These are phyloP conservation scores for Hermaeophaga mercurialis DNA, from an alignment of 2,888 invertebrate species.

Conservation along the genomic window DNA sequence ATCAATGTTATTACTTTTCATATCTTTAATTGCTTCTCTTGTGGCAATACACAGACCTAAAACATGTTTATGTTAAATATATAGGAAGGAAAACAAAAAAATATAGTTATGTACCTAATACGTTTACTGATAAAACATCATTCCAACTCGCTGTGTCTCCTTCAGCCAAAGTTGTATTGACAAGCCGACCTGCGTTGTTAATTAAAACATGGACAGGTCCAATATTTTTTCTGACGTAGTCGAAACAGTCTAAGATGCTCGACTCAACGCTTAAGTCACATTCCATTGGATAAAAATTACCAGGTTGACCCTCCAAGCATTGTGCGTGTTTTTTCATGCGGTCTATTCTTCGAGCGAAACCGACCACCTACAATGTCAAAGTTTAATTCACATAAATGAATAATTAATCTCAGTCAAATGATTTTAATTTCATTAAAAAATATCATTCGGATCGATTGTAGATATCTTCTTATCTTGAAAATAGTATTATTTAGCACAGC, in stretches of 20 bases:
- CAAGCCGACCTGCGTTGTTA: constrained; percentile 14
- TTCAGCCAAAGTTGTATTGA: constrained; percentile 3
- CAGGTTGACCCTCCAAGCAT: not conserved
- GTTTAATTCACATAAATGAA: not conserved
- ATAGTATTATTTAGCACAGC: too few relatives aligned
- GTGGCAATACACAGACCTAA: constrained; percentile 21
- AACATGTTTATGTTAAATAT: not conserved
- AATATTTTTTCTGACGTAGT: constrained; percentile 10
- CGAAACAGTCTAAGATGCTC: constrained; percentile 5
- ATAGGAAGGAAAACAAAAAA: not conserved
- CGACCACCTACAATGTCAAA: constrained; percentile 21
- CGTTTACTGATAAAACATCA: constrained; percentile 3
- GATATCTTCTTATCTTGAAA: too few relatives aligned
- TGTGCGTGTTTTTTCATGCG: constrained; percentile 9
- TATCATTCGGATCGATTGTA: too few relatives aligned
- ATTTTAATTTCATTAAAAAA: too few relatives aligned
- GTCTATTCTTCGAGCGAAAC: constrained; percentile 15
- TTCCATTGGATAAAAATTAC: constrained; percentile 17
- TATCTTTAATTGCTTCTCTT: constrained; percentile 22
- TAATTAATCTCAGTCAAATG: not conserved
- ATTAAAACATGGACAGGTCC: constrained; percentile 17
- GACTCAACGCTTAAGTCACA: constrained; percentile 18
- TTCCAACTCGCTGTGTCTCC: constrained; percentile 12
- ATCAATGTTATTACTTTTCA: constrained; percentile 15
- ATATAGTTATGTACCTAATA: constrained; percentile 6